Conservation (phyloP, 2,888 invertebrate species). For the Sarcophaga caerulescens region DNA sequence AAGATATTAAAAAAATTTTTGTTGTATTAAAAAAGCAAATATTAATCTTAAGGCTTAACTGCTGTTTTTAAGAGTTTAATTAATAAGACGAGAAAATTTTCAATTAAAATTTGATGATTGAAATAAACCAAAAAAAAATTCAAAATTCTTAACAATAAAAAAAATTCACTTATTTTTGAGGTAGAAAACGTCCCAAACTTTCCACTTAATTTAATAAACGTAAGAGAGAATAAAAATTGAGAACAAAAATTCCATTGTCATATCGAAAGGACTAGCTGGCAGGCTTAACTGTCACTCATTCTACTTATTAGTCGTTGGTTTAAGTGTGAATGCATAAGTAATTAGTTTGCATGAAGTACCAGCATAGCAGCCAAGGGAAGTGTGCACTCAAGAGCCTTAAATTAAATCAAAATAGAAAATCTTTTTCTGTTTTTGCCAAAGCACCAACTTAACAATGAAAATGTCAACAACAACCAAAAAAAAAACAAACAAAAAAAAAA, state of each 20-base stretch:
- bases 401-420: conserved; percentile 75
- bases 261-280: conserved; percentile 32
- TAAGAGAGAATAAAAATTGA: background rate
- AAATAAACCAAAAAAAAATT: conserved; percentile 37
- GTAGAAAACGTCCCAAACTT: conserved; percentile 21
- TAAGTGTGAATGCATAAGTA: conserved; percentile 63
- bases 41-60: conserved; percentile 6
- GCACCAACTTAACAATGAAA: conserved; percentile 53
- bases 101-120: conserved; percentile 1
- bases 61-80: conserved; percentile 33
- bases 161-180: conserved; percentile 33
- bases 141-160: conserved; percentile 28
- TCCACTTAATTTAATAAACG: conserved; percentile 51
- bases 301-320: conserved; percentile 4
- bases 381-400: conserved; percentile 77
- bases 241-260: background rate
- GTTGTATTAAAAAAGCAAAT: conserved; percentile 43
- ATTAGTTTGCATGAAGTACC: conserved; percentile 57
- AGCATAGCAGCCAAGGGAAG: conserved; percentile 27
- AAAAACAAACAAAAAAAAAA: conserved; percentile 32
- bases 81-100: conserved; percentile 23
- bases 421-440: conserved; percentile 50
- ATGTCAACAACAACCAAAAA: conserved; percentile 65
- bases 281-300: conserved; percentile 38
- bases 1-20: background rate